Percentiles rank a stretch among this genome's conserved stretches.
These are phyloP conservation scores for Lasioglossum oenotherae DNA, from an alignment of 2,888 invertebrate genomes.

Conservation along the genomic window DNA sequence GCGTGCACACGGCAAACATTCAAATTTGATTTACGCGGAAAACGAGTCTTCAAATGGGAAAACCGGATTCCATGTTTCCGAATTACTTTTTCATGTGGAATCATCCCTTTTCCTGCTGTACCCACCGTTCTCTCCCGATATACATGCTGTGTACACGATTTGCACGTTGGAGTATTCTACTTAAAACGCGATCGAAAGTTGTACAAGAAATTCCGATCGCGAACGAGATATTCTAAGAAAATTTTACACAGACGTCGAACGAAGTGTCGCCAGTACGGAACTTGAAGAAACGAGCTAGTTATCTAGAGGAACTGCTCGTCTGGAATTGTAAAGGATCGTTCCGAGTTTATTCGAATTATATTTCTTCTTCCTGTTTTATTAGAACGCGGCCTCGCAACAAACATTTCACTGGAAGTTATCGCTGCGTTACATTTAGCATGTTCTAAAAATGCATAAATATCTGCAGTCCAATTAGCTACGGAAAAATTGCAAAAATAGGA, in stretches of 20 bases:
- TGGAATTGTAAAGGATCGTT: neutral
- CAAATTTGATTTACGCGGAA: neutral
- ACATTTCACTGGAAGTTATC: neutral
- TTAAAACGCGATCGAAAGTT: neutral
- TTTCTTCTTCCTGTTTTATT: neutral
- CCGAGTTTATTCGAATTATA: neutral
- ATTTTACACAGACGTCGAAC: neutral
- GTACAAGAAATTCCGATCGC: neutral
- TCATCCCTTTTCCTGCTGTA: neutral
- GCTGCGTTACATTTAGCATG: neutral
- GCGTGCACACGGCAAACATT: neutral
- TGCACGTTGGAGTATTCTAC: neutral
- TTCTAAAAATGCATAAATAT: neutral
- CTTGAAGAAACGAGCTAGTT: constrained; percentile 2
- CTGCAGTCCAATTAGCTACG: neutral
- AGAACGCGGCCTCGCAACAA: neutral
- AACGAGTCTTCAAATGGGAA: neutral
- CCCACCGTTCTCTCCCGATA: neutral
- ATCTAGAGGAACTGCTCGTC: neutral
- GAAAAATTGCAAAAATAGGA: neutral
- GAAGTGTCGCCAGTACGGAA: neutral
- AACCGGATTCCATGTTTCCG: neutral
- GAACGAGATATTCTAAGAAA: neutral
- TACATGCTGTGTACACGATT: neutral
- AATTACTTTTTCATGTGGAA: neutral